Conservation (phyloP, 2,888 invertebrate species). For the Hemithea aestivaria region DNA sequence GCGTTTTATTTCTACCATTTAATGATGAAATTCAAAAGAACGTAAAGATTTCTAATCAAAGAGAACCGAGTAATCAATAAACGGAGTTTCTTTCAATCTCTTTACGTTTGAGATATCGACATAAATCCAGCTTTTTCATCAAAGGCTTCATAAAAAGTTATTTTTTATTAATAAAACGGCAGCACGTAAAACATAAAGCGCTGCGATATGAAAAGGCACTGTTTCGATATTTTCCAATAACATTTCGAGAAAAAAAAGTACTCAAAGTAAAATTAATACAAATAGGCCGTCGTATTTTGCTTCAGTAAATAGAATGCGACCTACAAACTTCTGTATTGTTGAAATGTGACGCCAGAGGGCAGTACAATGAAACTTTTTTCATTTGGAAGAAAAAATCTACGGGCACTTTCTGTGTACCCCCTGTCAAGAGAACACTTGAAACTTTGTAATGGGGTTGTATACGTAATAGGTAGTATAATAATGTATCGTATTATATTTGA, state of each 20-base stretch:
- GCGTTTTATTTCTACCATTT: too few species aligned
- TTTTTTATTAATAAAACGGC: not conserved
- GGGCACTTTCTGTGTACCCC: conserved; percentile 14
- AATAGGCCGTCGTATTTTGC: conserved; percentile 18
- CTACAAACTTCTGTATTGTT: conserved; percentile 34
- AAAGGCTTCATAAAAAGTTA: conserved; percentile 1
- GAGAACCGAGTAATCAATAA: too few species aligned
- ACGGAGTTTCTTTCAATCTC: too few species aligned
- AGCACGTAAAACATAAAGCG: not conserved
- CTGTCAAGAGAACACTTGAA: conserved; percentile 15
- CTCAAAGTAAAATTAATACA: not conserved
- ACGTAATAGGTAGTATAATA: too few species aligned
- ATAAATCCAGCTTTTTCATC: too few species aligned
- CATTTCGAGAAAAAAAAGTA: too few species aligned
- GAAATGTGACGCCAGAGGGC: conserved; percentile 42
- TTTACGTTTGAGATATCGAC: too few species aligned
- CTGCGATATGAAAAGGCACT: not conserved
- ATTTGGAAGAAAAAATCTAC: conserved; percentile 41
- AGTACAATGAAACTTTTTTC: conserved; percentile 55
- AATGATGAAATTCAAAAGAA: too few species aligned
- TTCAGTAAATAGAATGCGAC: conserved; percentile 26
- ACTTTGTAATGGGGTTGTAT: conserved; percentile 14
- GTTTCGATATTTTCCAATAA: not conserved
- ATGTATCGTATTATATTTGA: too few species aligned
- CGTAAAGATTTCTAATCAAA: too few species aligned